phyloP scores from a whole-genome alignment of 2,113 vertebrate species.

The Lontra canadensis region DNA sequence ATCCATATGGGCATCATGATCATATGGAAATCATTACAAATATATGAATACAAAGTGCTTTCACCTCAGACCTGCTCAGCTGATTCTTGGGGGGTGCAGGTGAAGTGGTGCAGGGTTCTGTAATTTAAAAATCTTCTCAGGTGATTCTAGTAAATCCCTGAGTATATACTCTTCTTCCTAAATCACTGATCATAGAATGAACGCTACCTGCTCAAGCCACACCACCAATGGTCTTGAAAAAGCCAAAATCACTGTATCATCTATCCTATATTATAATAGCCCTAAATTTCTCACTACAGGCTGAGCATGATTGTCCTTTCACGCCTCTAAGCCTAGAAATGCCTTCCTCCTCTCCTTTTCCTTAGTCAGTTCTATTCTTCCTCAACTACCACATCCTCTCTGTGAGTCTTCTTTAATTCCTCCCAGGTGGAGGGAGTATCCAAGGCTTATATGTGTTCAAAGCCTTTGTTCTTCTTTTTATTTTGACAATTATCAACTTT shows the following conservation, averaged over 20 bases:
- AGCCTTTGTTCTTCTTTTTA: background rate
- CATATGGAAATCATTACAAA: background rate
- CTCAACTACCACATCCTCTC: background rate
- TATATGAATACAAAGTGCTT: background rate
- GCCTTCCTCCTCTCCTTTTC: background rate
- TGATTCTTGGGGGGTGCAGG: background rate
- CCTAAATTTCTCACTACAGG: background rate
- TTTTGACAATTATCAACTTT: background rate
- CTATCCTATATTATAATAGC: background rate
- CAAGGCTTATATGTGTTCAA: background rate
- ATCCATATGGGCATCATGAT: background rate
- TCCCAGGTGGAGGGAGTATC: background rate
- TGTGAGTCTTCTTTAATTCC: background rate
- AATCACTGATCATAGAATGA: background rate
- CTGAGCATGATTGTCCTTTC: background rate
- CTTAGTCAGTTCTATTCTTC: background rate
- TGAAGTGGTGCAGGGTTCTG: background rate
- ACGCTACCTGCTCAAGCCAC: background rate
- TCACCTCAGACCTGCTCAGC: background rate
- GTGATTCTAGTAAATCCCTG: background rate
- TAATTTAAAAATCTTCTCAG: background rate
- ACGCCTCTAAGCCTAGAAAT: background rate
- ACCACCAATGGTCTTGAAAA: background rate
- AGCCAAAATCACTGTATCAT: background rate
- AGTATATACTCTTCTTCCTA: background rate